Base-by-base conservation (phyloP, 2,888 invertebrate species). In the Litoditis marina region DNA sequence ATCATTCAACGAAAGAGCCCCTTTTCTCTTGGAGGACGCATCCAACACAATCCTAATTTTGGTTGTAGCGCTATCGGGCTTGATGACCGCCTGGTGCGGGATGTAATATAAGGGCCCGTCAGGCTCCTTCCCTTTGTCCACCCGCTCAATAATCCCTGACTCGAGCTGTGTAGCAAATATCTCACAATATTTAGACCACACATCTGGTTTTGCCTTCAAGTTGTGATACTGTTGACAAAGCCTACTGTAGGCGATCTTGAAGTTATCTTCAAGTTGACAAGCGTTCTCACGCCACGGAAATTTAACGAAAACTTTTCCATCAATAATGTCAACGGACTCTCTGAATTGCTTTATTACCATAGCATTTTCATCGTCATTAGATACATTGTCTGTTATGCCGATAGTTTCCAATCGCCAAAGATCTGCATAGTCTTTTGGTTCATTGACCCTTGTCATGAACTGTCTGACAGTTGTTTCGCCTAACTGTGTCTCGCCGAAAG, bases 11-110 rank as follows among this genome's bases (percentile, higher is more conserved):
- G 62, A 66, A 0, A 16, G 13, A 0, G 31, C 19, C 1, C 36
- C 51, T 63, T 59, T 56, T 8, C 4, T 16, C 0, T 36, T 13
- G 0, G 74, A 66, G 0, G 68, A 67, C 2, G 62, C 76, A 50
- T 76, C 73, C n/a, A 36, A 71, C 0, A 76, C 76, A n/a, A 74
- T 65, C 1, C 76, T 49, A 0, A 73, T 49, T 34, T 74, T 73
- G 1, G 76, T 76, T 5, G 65, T 53, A 11, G 61, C 58, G n/a
- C n/a, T n/a, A n/a, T n/a, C n/a, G n/a, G 25, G 42, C 28, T 63
- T 73, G 46, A 69, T 54, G 11, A 76, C 65, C 2, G 68, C 60
- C 3, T 68, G 76, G 36, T 75, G 74, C 11, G 66, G 54, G 0
- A 74, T 30, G 49, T 71, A 74, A 44, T 69, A 69, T 19, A 62